A percentile compares a stretch with the other conserved stretches of the same genome.
Conservation (phyloP, 2,113 vertebrate genomes). For the Sprattus sprattus region DNA sequence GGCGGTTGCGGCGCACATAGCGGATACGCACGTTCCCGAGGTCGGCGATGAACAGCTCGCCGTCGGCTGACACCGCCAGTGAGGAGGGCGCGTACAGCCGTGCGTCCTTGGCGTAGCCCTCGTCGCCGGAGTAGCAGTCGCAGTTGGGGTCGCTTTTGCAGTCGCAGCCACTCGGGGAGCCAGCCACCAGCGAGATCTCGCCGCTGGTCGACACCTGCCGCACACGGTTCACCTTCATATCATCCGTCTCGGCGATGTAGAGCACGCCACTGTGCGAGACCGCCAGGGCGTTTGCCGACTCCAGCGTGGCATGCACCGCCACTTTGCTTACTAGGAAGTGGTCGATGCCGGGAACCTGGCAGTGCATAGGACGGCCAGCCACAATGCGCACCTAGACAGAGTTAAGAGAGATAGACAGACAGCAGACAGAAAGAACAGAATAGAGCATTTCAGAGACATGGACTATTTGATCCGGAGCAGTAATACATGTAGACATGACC, state of each 20-base stretch:
- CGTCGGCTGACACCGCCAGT: constrained; percentile 88
- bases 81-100: constrained; percentile 90
- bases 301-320: constrained; percentile 90
- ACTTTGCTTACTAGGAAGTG: constrained; percentile 95
- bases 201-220: constrained; percentile 92
- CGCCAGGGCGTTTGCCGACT: constrained; percentile 88
- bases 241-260: constrained; percentile 93
- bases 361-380: constrained; percentile 95
- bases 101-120: constrained; percentile 95
- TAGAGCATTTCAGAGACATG: neutral
- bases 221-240: constrained; percentile 95
- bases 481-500: neutral
- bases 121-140: constrained; percentile 95
- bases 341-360: constrained; percentile 95
- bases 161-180: constrained; percentile 92
- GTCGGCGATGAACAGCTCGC: constrained; percentile 91
- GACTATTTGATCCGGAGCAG: neutral
- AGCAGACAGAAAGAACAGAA: neutral
- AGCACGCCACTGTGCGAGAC: constrained; percentile 90
- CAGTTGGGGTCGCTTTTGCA: constrained; percentile 97
- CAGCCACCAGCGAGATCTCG: constrained; percentile 91
- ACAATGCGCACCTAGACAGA: constrained; percentile 80
- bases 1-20: constrained; percentile 90
- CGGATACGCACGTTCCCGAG: constrained; percentile 94
- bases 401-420: neutral